These are phyloP conservation scores for Lacerta agilis DNA, from an alignment of 2,797 vertebrate species.

Conservation along the genomic window DNA sequence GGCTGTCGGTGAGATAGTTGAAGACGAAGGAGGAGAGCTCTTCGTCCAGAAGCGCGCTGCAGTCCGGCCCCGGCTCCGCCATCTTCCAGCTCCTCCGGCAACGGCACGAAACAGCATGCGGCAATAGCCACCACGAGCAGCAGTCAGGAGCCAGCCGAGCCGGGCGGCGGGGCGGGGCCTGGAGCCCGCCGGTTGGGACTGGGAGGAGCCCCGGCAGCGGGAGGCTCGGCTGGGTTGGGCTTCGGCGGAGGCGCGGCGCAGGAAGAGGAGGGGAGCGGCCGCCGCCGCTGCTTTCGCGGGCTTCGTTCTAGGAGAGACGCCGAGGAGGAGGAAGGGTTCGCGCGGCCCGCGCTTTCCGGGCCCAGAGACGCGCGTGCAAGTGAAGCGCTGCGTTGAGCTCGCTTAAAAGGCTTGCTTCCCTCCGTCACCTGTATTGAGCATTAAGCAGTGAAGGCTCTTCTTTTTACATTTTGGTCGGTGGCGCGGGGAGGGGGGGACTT, in stretches of 20 bases:
- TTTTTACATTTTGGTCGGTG: not conserved
- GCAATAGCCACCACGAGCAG: constrained; percentile 51
- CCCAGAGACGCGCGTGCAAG: too few species aligned
- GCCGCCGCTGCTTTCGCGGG: not conserved
- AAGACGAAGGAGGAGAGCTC: constrained; percentile 98
- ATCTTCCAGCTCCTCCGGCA: constrained; percentile 89
- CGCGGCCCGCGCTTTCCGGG: not conserved
- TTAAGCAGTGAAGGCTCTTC: not conserved
- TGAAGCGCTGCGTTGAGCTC: not conserved
- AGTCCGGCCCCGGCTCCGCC: constrained; percentile 88
- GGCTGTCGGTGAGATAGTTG: constrained; percentile 95
- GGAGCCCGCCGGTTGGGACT: constrained; percentile 30
- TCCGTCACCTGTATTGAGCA: not conserved
- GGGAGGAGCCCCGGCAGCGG: not conserved
- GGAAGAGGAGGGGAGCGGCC: too few species aligned
- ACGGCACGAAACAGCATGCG: constrained; percentile 73
- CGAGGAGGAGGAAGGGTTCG: not conserved
- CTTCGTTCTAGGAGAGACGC: not conserved
- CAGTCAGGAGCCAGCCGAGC: constrained; percentile 59
- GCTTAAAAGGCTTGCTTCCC: not conserved
- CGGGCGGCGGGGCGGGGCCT: constrained; percentile 66
- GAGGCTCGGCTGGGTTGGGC: not conserved
- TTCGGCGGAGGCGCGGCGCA: not conserved
- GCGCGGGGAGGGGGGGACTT: too few species aligned
- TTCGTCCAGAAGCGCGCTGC: constrained; percentile 95